Evolutionary conservation across 2,888 invertebrate species (phyloP).

Genomic region (Cremastinae sp.): DNA sequence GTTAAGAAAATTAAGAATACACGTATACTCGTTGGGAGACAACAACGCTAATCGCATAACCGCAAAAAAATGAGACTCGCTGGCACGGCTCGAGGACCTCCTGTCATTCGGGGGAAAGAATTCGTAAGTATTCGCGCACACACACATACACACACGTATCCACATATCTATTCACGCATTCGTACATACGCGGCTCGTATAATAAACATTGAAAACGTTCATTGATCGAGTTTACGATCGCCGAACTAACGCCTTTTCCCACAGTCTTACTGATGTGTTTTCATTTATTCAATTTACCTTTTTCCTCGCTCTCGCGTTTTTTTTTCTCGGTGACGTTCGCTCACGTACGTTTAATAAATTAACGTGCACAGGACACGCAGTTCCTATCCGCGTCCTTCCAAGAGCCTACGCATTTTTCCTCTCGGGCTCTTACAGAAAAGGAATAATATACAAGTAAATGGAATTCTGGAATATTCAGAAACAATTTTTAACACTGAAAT

Average conservation of each 20-base stretch:
- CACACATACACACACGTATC: neutral
- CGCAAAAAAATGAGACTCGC: constrained; percentile 67
- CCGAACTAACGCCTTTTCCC: constrained; percentile 21
- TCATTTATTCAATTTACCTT: constrained; percentile 8
- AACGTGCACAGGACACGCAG: no score
- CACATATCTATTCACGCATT: neutral
- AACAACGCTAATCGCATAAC: constrained; percentile 9
- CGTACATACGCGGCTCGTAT: neutral
- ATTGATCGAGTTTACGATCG: constrained; percentile 49
- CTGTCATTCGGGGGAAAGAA: constrained; percentile 70
- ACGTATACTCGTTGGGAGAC: constrained; percentile 16
- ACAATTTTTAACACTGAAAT: no score
- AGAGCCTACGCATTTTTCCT: no score
- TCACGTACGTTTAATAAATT: no score
- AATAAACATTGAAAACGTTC: constrained; percentile 54
- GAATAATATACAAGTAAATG: no score
- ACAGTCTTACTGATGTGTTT: neutral
- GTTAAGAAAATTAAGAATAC: neutral
- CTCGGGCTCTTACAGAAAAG: no score
- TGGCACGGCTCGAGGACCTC: constrained; percentile 69
- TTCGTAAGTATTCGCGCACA: constrained; percentile 69
- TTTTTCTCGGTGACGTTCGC: neutral
- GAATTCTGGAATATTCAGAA: no score
- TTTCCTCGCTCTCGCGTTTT: neutral
- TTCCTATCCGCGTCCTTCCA: no score